These are phyloP conservation scores for Rhinogobio ventralis DNA, from an alignment of 2,797 vertebrate genomes.

Conservation along the genomic window DNA sequence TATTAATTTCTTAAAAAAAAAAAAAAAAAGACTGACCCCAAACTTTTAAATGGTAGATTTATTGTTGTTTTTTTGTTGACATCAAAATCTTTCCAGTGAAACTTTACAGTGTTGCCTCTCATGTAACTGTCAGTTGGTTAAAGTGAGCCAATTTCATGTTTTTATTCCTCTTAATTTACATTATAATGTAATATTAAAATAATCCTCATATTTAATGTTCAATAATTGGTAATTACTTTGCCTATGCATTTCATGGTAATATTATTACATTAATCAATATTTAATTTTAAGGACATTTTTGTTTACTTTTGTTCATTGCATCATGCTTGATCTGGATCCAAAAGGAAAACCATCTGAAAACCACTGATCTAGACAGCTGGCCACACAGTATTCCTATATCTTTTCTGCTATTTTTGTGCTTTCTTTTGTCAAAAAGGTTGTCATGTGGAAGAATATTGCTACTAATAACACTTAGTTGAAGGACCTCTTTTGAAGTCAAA, in stretches of 20 bases:
- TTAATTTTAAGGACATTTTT: not conserved
- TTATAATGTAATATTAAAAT: not conserved
- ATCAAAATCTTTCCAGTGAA: too few relatives aligned
- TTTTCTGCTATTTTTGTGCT: not conserved
- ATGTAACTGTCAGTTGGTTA: not conserved
- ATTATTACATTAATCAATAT: not conserved
- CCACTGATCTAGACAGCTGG: not conserved
- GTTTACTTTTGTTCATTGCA: not conserved
- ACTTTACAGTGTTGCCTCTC: not conserved
- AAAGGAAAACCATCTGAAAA: not conserved
- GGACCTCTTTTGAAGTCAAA: not conserved
- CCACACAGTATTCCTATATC: not conserved
- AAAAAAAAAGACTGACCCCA: too few relatives aligned
- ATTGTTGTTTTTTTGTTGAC: too few relatives aligned
- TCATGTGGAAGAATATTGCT: conserved; percentile 7
- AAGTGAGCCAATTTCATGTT: not conserved
- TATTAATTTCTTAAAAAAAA: too few relatives aligned
- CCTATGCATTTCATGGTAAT: not conserved
- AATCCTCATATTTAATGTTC: not conserved
- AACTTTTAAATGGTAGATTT: too few relatives aligned
- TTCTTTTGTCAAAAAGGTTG: not conserved
- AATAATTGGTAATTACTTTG: not conserved
- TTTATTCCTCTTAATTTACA: not conserved
- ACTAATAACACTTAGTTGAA: not conserved
- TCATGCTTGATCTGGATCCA: not conserved